Percentiles rank a stretch among this genome's conserved stretches.
Conservation (phyloP, 2,797 vertebrate genomes). For the Neosilurus mollespiculum region DNA sequence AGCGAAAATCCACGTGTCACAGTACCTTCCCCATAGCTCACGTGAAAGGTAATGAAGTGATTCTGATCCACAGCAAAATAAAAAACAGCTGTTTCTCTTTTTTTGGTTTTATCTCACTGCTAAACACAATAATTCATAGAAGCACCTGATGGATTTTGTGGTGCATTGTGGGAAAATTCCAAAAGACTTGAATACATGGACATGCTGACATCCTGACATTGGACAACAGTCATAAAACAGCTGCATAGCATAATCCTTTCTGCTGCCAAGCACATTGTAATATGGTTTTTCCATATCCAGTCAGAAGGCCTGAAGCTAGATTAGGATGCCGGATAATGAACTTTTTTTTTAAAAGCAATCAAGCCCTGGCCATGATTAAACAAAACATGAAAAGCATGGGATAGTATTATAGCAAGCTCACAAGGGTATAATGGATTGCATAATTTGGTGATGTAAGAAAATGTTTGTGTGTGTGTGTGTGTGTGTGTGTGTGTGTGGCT, state of each 20-base stretch:
- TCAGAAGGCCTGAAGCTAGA: not conserved
- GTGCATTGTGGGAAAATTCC: not conserved
- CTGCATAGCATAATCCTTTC: not conserved
- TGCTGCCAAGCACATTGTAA: constrained; percentile 12
- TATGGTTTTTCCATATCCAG: not conserved
- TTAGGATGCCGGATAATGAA: not conserved
- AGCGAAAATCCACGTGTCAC: too few relatives aligned
- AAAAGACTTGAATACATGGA: not conserved
- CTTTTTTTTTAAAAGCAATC: not conserved
- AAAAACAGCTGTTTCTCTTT: too few relatives aligned
- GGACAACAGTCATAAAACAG: not conserved
- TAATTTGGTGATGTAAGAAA: not conserved
- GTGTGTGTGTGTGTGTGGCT: too few relatives aligned
- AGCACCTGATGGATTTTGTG: not conserved
- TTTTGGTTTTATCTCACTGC: too few relatives aligned
- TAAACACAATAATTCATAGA: not conserved
- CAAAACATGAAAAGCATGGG: not conserved
- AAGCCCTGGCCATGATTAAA: not conserved
- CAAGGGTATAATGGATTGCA: not conserved
- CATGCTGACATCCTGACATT: not conserved
- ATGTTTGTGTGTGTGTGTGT: too few relatives aligned
- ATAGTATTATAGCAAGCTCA: not conserved
- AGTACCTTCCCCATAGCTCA: too few relatives aligned
- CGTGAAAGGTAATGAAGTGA: too few relatives aligned
- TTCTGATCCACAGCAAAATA: too few relatives aligned